Conservation (phyloP, 2,888 invertebrate species). For the Eupithecia subfuscata region DNA sequence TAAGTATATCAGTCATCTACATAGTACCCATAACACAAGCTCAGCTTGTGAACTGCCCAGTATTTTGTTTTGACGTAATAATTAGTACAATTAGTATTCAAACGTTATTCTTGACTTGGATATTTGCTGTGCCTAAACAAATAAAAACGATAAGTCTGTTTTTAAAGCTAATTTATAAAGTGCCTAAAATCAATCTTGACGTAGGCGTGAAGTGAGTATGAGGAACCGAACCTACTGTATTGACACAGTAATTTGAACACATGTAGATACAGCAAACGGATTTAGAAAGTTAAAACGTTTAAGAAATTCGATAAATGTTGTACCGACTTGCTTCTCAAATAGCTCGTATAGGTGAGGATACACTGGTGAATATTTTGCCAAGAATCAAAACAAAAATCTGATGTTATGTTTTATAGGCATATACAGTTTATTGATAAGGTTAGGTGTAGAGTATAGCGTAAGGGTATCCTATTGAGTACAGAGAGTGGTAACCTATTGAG, state of each 20-base stretch:
- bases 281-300: neutral
- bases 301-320: conserved; percentile 6
- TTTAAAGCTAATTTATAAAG: neutral
- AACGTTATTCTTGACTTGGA: neutral
- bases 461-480: no score
- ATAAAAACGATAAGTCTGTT: neutral
- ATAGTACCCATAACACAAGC: no score
- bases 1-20: no score
- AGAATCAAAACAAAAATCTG: neutral
- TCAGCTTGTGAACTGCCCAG: no score
- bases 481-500: no score
- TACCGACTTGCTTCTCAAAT: neutral
- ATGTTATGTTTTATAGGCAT: no score
- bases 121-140: neutral
- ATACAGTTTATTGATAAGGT: no score
- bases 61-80: no score
- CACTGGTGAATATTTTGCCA: neutral
- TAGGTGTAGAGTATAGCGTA: no score
- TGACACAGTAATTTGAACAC: conserved; percentile 3
- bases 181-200: neutral
- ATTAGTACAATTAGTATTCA: no score
- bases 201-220: neutral
- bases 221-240: neutral
- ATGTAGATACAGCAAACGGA: neutral
- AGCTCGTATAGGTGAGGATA: neutral